Evolutionary conservation across 2,113 vertebrate genomes (phyloP), one percentile per base, ranked within the genome.

Genomic region (Platichthys stellatus): DNA sequence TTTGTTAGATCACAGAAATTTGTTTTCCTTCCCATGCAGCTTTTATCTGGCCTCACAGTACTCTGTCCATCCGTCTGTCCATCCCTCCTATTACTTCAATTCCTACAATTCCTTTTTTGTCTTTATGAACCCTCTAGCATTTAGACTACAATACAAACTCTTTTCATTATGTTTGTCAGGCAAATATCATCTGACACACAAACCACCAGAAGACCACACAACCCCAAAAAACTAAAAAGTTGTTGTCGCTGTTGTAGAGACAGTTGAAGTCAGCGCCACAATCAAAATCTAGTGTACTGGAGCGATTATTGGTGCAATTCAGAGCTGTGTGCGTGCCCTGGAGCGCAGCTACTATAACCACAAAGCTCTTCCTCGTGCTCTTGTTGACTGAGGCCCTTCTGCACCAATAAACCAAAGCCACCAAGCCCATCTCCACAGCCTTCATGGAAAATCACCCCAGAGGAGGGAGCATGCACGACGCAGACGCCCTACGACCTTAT

Each of bases 341-440:
- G 0, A 61, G 67, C 51, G 10, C 49, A 60, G 56, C 63, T 65
- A 73, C 74, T 69, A 43, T 72, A 80, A 81, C 70, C 74, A 71
- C 45, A n/a, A 10, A 3, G 47, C 59, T 72, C 80, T 31, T 81
- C 54, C 49, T 77, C 26, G 12, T 62, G 64, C 28, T 59, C 21
- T 38, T 62, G 63, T 78, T 86, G 72, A 83, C 68, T 24, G 40
- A 67, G 59, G 67, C 62, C 47, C 72, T 86, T 82, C 80, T 85
- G 82, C 74, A 81, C 77, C 77, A 85, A 74, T 85, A 79, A 79
- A 88, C 73, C 54, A 47, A 76, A 63, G 67, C 21, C 51, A 7
- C 31, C 1, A 4, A 79, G 45, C 64, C 63, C 21, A 83, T 80
- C 78, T 83, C 54, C 2, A 4, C 13, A 18, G 61, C 18, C 60